A percentile compares a stretch with the other conserved stretches of the same genome.
Evolutionary conservation across 2,888 invertebrate species (phyloP).

Genomic region (Tipula confusa): DNA sequence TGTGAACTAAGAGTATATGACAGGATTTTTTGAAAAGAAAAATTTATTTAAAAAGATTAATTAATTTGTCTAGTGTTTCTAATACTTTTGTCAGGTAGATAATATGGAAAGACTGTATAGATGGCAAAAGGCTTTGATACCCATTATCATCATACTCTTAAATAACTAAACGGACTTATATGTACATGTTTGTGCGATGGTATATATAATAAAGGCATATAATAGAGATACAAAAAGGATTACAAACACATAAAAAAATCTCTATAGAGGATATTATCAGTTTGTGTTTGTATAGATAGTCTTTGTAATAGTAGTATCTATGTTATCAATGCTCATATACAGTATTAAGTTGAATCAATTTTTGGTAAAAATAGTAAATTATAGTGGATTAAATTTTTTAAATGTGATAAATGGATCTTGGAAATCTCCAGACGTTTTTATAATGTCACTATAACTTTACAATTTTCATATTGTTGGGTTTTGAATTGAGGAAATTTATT

Average conservation of each 20-base stretch:
- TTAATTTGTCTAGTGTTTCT: not conserved
- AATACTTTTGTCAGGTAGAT: not conserved
- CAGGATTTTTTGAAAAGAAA: not conserved
- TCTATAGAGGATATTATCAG: not conserved
- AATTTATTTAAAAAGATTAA: not conserved
- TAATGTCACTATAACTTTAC: too few species aligned
- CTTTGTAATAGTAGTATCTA: not conserved
- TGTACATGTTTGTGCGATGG: not conserved
- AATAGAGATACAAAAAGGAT: not conserved
- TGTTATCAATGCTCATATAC: not conserved
- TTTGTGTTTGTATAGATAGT: not conserved
- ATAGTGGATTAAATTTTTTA: not conserved
- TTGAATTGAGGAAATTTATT: too few species aligned
- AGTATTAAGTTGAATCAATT: not conserved
- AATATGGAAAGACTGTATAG: not conserved
- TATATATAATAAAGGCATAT: not conserved
- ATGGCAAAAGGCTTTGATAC: not conserved
- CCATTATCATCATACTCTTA: not conserved
- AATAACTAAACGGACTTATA: not conserved
- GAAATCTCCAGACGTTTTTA: too few species aligned
- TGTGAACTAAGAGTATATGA: not conserved
- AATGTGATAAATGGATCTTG: too few species aligned
- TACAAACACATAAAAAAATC: not conserved
- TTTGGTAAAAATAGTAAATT: not conserved
- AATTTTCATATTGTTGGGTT: too few species aligned